These are phyloP conservation scores for Biston stratarius DNA, from an alignment of 2,888 invertebrate genomes.

Conservation along the genomic window DNA sequence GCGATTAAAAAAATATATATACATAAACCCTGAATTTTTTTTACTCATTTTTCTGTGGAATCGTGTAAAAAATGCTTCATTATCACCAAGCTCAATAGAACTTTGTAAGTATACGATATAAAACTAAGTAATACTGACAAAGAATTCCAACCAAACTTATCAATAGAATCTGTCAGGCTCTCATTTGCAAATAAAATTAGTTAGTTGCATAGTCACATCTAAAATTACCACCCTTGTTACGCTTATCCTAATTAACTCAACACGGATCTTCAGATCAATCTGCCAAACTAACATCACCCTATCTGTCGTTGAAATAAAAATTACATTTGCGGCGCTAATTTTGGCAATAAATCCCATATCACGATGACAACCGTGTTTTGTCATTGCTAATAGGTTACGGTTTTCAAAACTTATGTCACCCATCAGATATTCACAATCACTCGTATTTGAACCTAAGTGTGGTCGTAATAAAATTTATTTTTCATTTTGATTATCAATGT, in stretches of 20 bases:
- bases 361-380: constrained; percentile 80
- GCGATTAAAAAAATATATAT: no score
- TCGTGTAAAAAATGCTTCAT: no score
- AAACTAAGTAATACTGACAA: not conserved
- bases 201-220: constrained; percentile 38
- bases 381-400: constrained; percentile 77
- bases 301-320: constrained; percentile 11
- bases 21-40: no score
- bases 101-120: no score
- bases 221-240: constrained; percentile 61
- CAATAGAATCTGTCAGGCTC: constrained; percentile 25
- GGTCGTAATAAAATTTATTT: constrained; percentile 33
- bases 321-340: constrained; percentile 7
- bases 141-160: constrained; percentile 2
- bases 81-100: no score
- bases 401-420: constrained; percentile 70
- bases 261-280: constrained; percentile 34
- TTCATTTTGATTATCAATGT: constrained; percentile 23
- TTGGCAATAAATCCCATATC: constrained; percentile 73
- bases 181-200: constrained; percentile 43
- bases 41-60: no score
- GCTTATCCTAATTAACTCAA: constrained; percentile 68
- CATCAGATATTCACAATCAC: constrained; percentile 41
- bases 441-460: constrained; percentile 33
- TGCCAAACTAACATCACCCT: constrained; percentile 23